These are phyloP conservation scores for Leptobrachium ailaonicum DNA, from an alignment of 2,113 vertebrate species.

Conservation along the genomic window DNA sequence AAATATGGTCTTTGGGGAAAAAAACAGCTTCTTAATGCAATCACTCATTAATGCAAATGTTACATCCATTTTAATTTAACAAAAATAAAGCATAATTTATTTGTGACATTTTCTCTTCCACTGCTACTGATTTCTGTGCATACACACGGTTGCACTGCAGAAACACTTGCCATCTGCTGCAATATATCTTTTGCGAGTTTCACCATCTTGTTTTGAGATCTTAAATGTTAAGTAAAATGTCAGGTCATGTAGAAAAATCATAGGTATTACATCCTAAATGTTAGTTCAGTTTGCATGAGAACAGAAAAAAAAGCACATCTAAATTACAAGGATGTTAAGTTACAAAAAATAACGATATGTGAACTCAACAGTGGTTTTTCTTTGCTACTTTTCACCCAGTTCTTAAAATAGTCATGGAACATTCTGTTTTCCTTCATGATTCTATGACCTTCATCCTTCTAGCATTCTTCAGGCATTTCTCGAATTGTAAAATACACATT, in stretches of 20 bases:
- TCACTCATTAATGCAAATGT: constrained; percentile 34
- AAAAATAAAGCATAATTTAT: constrained; percentile 50
- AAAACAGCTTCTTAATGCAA: not conserved
- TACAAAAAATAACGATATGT: constrained; percentile 13
- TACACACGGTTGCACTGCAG: constrained; percentile 51
- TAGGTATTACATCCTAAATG: constrained; percentile 59
- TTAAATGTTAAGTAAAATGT: constrained; percentile 65
- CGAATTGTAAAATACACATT: not conserved
- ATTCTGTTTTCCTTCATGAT: not conserved
- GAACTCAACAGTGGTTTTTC: constrained; percentile 1
- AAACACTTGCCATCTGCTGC: constrained; percentile 59
- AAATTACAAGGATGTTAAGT: constrained; percentile 30
- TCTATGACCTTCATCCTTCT: not conserved
- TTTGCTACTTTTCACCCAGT: not conserved
- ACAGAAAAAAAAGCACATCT: constrained; percentile 17
- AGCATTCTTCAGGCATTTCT: not conserved
- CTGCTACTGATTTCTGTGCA: constrained; percentile 13
- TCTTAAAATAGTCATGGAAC: not conserved
- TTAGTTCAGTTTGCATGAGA: constrained; percentile 55
- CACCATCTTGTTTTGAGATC: constrained; percentile 68
- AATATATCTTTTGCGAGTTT: constrained; percentile 60
- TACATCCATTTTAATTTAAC: constrained; percentile 48
- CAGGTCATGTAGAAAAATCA: constrained; percentile 63
- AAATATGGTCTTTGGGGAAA: not conserved
- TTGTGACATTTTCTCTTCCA: constrained; percentile 50